Conservation (phyloP, 2,113 vertebrate genomes). For the Pseudorhombus dupliciocellatus region DNA sequence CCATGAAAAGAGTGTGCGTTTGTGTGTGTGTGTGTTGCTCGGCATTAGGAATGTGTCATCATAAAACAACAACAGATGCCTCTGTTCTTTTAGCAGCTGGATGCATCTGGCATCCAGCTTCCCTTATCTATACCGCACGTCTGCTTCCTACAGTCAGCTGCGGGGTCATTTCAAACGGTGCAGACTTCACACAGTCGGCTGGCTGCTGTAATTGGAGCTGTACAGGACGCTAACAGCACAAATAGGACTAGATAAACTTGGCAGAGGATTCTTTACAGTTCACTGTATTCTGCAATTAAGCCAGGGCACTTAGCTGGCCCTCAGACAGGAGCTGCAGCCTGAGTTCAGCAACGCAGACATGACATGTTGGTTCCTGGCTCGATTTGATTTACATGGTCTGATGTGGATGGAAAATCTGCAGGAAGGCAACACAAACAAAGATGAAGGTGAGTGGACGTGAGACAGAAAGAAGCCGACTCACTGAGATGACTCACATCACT, state of each 20-base stretch:
- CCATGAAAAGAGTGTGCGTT: constrained; percentile 54
- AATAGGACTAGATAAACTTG: constrained; percentile 52
- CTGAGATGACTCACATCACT: too few relatives aligned
- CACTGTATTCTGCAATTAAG: constrained; percentile 46
- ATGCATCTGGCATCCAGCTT: constrained; percentile 43
- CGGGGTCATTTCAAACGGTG: constrained; percentile 57
- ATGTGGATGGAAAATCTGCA: background rate
- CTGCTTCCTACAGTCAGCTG: constrained; percentile 49
- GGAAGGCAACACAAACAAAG: too few relatives aligned
- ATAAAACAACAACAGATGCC: constrained; percentile 57
- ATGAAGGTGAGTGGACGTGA: too few relatives aligned
- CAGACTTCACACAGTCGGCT: constrained; percentile 26
- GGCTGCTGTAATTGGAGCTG: constrained; percentile 62
- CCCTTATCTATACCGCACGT: constrained; percentile 49
- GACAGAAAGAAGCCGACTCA: too few relatives aligned
- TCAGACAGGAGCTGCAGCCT: constrained; percentile 19
- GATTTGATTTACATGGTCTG: background rate
- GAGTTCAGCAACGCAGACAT: constrained; percentile 22
- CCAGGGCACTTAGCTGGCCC: constrained; percentile 30
- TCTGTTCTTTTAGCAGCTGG: constrained; percentile 63
- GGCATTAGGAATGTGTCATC: constrained; percentile 49
- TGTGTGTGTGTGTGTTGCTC: constrained; percentile 27
- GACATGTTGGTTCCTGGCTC: constrained; percentile 9
- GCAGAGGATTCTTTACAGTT: constrained; percentile 56
- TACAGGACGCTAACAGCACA: constrained; percentile 48